Percentiles rank a stretch among this genome's conserved stretches.
Conservation (phyloP, 2,888 invertebrate genomes). For the Acanthosepion lycidas region DNA sequence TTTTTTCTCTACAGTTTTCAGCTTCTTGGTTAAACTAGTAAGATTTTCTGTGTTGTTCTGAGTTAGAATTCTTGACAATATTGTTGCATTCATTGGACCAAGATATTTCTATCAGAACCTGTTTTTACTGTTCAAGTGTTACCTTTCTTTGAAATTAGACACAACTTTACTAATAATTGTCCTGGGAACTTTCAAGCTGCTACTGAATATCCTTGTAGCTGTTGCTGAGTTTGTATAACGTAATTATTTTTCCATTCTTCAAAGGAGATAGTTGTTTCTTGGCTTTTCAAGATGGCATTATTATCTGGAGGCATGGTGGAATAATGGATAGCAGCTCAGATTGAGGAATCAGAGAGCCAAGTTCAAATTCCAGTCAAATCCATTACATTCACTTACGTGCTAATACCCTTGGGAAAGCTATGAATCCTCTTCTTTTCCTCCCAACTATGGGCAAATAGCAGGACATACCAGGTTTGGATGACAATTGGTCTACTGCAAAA, state of each 20-base stretch:
- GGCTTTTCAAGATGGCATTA: neutral
- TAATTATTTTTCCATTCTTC: neutral
- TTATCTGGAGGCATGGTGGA: neutral
- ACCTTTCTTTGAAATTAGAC: neutral
- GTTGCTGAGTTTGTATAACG: neutral
- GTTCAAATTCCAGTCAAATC: too few species aligned
- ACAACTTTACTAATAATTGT: neutral
- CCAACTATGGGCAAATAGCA: too few species aligned
- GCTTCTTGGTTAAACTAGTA: neutral
- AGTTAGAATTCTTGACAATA: neutral
- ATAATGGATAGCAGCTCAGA: too few species aligned
- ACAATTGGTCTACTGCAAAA: too few species aligned
- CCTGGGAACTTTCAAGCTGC: neutral
- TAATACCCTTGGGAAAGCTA: too few species aligned
- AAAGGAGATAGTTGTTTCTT: neutral
- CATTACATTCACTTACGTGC: too few species aligned
- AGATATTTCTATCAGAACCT: neutral
- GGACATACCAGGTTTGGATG: too few species aligned
- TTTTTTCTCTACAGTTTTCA: neutral
- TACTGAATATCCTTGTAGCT: neutral
- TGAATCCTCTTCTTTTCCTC: too few species aligned
- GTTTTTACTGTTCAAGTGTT: neutral
- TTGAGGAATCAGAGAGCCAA: too few species aligned
- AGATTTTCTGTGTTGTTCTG: neutral
- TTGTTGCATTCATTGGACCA: neutral